These are phyloP conservation scores for Vimba vimba DNA, from an alignment of 2,113 vertebrate genomes.

Conservation along the genomic window DNA sequence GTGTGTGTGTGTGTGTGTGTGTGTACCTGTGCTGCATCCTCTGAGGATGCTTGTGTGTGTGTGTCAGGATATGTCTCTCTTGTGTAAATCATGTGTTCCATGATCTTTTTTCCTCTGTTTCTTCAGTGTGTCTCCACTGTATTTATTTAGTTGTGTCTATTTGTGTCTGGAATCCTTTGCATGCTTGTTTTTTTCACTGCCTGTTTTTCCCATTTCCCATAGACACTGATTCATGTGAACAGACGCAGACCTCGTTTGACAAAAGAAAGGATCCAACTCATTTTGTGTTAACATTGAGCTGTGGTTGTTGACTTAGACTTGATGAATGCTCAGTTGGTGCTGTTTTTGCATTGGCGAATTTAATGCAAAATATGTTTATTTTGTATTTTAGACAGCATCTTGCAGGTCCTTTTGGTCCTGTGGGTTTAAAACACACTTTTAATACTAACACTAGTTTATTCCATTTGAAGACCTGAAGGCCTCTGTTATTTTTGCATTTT, in stretches of 20 bases:
- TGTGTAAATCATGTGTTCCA: conserved; percentile 49
- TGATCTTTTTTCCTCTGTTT: conserved; percentile 32
- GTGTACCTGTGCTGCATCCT: conserved; percentile 15
- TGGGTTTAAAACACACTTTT: background rate
- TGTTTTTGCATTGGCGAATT: background rate
- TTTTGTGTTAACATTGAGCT: conserved; percentile 40
- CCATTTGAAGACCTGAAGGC: background rate
- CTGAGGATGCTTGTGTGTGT: conserved; percentile 43
- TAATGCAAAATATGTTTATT: background rate
- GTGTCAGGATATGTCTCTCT: conserved; percentile 34
- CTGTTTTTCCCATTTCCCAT: conserved; percentile 46
- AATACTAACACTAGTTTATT: background rate
- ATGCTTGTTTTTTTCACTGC: conserved; percentile 44
- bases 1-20: no score
- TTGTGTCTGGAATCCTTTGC: conserved; percentile 47
- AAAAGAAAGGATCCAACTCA: conserved; percentile 14
- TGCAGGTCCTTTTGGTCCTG: background rate
- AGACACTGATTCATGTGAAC: conserved; percentile 44
- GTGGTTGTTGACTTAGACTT: background rate
- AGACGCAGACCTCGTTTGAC: conserved; percentile 2
- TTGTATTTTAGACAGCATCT: background rate
- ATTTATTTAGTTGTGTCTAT: conserved; percentile 47
- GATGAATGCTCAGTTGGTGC: background rate
- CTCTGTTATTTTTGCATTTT: background rate
- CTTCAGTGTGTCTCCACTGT: conserved; percentile 47